Percentiles rank a stretch among this genome's conserved stretches.
Evolutionary conservation across 2,113 vertebrate species (phyloP).

Genomic region (Scophthalmus maximus): DNA sequence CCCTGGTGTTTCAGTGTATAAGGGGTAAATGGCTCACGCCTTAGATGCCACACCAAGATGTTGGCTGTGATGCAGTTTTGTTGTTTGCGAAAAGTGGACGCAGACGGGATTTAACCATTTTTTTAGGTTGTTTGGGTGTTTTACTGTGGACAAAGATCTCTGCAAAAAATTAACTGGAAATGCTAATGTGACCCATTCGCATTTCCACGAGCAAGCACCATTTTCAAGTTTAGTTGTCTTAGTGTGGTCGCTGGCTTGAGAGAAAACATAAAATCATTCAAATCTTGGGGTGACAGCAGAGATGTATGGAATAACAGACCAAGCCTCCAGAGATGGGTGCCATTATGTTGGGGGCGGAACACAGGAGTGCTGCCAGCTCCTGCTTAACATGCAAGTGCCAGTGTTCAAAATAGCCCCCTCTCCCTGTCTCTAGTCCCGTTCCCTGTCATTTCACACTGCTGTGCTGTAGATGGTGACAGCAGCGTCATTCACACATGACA

Average conservation of each 20-base stretch:
- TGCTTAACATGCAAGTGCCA: constrained; percentile 64
- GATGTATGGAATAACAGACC: neutral
- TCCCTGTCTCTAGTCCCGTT: constrained; percentile 28
- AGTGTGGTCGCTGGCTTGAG: neutral
- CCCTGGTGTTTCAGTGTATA: too few relatives aligned
- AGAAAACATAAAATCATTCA: neutral
- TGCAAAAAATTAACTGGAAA: neutral
- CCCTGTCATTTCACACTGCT: constrained; percentile 67
- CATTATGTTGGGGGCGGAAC: constrained; percentile 19
- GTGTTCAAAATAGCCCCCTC: constrained; percentile 61
- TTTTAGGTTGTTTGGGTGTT: neutral
- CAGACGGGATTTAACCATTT: neutral
- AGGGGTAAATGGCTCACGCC: too few relatives aligned
- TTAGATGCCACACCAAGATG: too few relatives aligned
- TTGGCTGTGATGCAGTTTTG: too few relatives aligned
- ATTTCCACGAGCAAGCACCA: neutral
- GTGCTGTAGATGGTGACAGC: constrained; percentile 60
- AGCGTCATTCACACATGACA: constrained; percentile 76
- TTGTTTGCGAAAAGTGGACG: neutral
- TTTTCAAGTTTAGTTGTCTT: neutral
- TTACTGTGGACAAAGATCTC: neutral
- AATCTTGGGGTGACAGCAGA: neutral
- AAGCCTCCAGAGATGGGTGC: constrained; percentile 11
- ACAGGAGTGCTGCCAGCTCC: constrained; percentile 44
- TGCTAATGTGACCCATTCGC: neutral